A percentile compares a stretch with the other conserved stretches of the same genome.
Conservation (phyloP, 1,140 invertebrate genomes). For the Papilio machaon region DNA sequence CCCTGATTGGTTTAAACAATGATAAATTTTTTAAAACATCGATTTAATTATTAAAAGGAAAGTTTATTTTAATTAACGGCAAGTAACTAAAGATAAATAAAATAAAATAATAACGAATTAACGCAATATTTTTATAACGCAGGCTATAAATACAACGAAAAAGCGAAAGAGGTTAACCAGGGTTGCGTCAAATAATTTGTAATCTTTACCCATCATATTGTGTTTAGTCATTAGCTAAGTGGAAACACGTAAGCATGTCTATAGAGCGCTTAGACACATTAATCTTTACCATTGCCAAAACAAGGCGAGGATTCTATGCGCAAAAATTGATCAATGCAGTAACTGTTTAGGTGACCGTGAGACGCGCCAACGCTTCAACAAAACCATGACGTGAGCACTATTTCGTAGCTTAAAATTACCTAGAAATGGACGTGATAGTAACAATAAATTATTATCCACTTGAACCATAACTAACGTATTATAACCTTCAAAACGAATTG, state of each 20-base stretch:
- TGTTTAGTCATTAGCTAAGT: neutral
- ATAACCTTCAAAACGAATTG: conserved; percentile 26
- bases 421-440: conserved; percentile 1
- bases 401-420: conserved; percentile 12
- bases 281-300: conserved; percentile 11
- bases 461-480: conserved; percentile 27
- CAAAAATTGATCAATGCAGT: conserved; percentile 40
- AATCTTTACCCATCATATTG: neutral
- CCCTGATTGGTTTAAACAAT: neutral
- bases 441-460: neutral
- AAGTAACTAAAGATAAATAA: neutral
- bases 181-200: neutral
- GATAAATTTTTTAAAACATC: neutral
- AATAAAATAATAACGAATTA: neutral
- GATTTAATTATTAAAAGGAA: too few species aligned
- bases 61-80: too few species aligned
- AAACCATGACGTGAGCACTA: conserved; percentile 25
- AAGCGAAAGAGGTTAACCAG: neutral
- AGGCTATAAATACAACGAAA: neutral
- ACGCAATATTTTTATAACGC: neutral
- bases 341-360: conserved; percentile 32
- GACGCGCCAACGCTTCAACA: conserved; percentile 32
- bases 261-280: neutral
- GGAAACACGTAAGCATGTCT: neutral
- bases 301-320: conserved; percentile 28